Evolutionary conservation across 2,797 vertebrate genomes (phyloP).

Genomic region (Epinephelus coioides): DNA sequence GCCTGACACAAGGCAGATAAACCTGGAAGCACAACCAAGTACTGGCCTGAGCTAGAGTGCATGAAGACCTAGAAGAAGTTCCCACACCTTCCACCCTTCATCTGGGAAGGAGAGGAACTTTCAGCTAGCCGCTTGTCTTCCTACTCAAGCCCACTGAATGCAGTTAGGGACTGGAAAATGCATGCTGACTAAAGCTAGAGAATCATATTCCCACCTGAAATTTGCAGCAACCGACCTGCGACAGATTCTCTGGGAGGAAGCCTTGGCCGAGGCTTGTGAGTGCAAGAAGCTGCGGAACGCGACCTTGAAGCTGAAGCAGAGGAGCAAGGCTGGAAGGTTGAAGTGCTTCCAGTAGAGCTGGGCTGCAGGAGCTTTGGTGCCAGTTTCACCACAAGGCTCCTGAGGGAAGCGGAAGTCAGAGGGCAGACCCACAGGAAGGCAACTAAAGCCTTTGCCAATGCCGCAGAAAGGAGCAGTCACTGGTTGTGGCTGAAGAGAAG

Average conservation of each 20-base stretch:
- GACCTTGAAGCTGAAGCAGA: conserved; percentile 25
- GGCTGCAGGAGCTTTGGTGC: too few relatives aligned
- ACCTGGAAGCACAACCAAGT: background rate
- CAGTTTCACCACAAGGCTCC: too few relatives aligned
- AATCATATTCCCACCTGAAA: too few relatives aligned
- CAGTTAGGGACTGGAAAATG: background rate
- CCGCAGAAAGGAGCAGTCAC: too few relatives aligned
- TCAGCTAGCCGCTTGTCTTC: background rate
- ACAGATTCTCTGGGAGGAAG: conserved; percentile 4
- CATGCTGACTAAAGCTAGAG: too few relatives aligned
- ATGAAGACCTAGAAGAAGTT: background rate
- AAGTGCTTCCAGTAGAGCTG: too few relatives aligned
- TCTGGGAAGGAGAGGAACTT: background rate
- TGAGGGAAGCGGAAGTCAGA: too few relatives aligned
- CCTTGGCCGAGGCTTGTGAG: background rate
- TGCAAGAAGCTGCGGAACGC: background rate
- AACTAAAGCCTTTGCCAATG: too few relatives aligned
- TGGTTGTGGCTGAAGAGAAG: too few relatives aligned
- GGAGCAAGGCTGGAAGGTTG: background rate
- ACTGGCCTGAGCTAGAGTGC: background rate
- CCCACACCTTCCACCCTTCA: background rate
- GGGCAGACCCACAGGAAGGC: too few relatives aligned
- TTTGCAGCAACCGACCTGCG: too few relatives aligned
- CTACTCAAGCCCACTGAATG: background rate
- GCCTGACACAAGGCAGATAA: background rate